phyloP scores from a whole-genome alignment of 2,797 vertebrate genomes.

The Enteromius radiatus region DNA sequence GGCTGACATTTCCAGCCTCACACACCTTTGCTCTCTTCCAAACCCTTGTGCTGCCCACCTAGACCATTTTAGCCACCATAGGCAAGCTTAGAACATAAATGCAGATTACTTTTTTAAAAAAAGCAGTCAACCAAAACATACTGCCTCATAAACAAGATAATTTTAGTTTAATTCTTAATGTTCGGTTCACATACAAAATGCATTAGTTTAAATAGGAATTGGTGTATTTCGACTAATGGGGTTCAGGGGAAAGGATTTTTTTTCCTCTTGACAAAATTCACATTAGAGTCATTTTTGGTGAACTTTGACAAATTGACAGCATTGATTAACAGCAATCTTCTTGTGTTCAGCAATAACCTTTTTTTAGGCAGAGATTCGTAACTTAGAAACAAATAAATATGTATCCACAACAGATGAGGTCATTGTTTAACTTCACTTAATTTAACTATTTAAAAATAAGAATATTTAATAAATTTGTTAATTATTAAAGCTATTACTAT shows the following conservation, averaged over 20 bases:
- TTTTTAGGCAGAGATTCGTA: not conserved
- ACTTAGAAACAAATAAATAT: not conserved
- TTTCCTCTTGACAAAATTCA: not conserved
- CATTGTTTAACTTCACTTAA: too few species aligned
- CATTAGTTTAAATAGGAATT: not conserved
- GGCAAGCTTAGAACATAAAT: not conserved
- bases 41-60: not conserved
- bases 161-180: not conserved
- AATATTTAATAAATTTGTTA: not conserved
- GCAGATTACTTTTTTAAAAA: not conserved
- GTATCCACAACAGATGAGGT: not conserved
- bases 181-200: not conserved
- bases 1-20: slow-evolving; percentile 55
- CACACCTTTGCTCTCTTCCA: slow-evolving; percentile 20
- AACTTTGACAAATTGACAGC: not conserved
- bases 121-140: not conserved
- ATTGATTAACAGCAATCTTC: not conserved
- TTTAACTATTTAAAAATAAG: not conserved
- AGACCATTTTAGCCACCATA: slow-evolving; percentile 2
- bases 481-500: not conserved
- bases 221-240: not conserved
- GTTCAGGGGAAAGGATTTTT: not conserved
- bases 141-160: not conserved
- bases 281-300: not conserved
- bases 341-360: not conserved